Evolutionary conservation across 2,113 vertebrate genomes (phyloP).

Genomic region (Danionella cerebrum): DNA sequence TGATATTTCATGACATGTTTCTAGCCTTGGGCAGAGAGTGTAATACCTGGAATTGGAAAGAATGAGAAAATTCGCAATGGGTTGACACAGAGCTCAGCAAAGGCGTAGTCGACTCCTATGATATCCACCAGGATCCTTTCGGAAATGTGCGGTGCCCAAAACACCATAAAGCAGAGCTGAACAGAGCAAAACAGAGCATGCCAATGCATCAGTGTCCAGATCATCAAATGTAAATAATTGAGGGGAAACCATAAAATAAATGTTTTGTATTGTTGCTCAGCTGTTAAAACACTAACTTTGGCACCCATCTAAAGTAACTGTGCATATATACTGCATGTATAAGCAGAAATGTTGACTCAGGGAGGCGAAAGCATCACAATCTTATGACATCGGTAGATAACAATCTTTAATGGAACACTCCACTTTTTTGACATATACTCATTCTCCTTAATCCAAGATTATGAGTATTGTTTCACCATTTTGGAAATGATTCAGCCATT

Average conservation of each 20-base stretch:
- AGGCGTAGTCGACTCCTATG: conserved; percentile 81
- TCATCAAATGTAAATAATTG: background rate
- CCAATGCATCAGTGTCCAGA: background rate
- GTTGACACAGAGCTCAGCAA: conserved; percentile 76
- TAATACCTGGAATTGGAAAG: conserved; percentile 80
- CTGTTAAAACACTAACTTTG: background rate
- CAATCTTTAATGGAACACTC: too few species aligned
- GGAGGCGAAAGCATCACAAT: too few species aligned
- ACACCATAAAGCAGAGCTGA: conserved; percentile 85
- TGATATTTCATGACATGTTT: background rate
- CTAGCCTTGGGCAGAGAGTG: background rate
- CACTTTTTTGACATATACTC: too few species aligned
- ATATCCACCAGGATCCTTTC: conserved; percentile 84
- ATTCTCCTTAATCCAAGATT: too few species aligned
- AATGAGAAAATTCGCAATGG: conserved; percentile 83
- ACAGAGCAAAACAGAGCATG: background rate
- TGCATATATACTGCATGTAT: background rate
- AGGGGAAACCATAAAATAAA: too few species aligned
- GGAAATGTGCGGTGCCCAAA: conserved; percentile 80
- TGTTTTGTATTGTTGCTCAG: too few species aligned
- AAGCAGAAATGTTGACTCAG: background rate
- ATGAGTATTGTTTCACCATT: too few species aligned
- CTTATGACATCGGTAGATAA: too few species aligned
- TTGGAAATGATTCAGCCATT: too few species aligned
- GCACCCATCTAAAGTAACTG: background rate